Base-by-base conservation (phyloP, 2,113 vertebrate genomes). In the Cyprichromis sp. region DNA sequence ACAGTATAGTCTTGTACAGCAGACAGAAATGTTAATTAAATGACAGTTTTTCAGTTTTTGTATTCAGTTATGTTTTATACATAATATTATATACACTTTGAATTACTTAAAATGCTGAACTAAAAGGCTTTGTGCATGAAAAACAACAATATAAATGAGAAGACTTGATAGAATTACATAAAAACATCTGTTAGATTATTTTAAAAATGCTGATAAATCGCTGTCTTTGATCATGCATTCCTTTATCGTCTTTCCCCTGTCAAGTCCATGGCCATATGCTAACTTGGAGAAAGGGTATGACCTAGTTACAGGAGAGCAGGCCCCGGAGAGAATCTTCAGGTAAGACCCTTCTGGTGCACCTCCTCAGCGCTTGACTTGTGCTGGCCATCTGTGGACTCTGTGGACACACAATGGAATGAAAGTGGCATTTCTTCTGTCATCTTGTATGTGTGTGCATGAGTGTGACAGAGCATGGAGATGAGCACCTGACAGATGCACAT, bases 311-410 rank as follows among this genome's bases (percentile, higher is more conserved):
- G 98, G 98, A 59, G 97, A 98, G 84, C 99, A 99, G 92, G 98
- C 99, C 0, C 98, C 99, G 0, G 99, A 99, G 95, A 99, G 98
- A 94, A 99, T 99, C 81, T 98, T 99, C 97, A 98, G 99, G 99
- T 99, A 96, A 96, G 95, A 91, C 59, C 66, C 73, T 88, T 82
- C 52, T 38, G 59, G 26, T 87, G 68, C 82, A 63, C 66, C 79
- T 87, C 85, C 36, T 54, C 71, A 63, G 54, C 66, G 66, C 55
- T 59, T 45, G 80, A 81, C 80, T 86, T 84, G 54, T 80, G 76
- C 59, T 34, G 55, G 73, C 91, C 90, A 85, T 93, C 80, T 92
- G 84, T 83, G 87, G 73, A 82, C 68, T 91, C n/a, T 40, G 45
- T n/a, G 54, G 38, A 55, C 76, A 55, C 38, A 42, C 61, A 31